phyloP scores from a whole-genome alignment of 35 echinoderm and acorn worm species.

The Strongylocentrotus purpuratus region DNA sequence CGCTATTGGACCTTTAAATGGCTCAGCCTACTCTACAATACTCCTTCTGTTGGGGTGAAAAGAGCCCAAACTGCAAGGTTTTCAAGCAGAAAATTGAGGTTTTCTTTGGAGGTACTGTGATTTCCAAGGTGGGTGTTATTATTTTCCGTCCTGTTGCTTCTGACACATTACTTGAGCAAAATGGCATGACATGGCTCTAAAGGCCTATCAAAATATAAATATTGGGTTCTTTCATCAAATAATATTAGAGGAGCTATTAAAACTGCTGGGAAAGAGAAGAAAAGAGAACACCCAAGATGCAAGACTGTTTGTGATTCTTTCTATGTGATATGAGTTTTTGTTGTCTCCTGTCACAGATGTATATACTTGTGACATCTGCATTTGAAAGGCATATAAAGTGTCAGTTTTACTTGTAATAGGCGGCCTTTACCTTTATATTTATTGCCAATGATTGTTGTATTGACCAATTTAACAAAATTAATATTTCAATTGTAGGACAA shows the following conservation, averaged over 20 bases:
- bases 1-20: neutral
- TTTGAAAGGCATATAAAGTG: too few relatives aligned
- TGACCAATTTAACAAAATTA: too few relatives aligned
- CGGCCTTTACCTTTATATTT: too few relatives aligned
- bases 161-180: conserved; percentile 12
- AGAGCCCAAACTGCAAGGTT: neutral
- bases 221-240: neutral
- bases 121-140: neutral
- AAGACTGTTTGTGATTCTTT: neutral
- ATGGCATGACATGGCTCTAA: neutral
- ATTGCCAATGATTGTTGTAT: too few relatives aligned
- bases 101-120: neutral
- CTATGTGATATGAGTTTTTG: neutral
- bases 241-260: neutral
- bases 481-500: too few relatives aligned
- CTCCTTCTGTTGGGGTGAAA: neutral
- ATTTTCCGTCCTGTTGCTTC: conserved; percentile 1
- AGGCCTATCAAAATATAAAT: neutral
- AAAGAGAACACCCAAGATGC: neutral
- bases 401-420: too few relatives aligned
- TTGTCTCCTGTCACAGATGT: neutral
- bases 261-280: neutral
- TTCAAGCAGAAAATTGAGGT: neutral
- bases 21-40: neutral
- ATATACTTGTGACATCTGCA: too few relatives aligned